Base-by-base conservation (phyloP, 2,888 invertebrate species). In the Hyles lineata region DNA sequence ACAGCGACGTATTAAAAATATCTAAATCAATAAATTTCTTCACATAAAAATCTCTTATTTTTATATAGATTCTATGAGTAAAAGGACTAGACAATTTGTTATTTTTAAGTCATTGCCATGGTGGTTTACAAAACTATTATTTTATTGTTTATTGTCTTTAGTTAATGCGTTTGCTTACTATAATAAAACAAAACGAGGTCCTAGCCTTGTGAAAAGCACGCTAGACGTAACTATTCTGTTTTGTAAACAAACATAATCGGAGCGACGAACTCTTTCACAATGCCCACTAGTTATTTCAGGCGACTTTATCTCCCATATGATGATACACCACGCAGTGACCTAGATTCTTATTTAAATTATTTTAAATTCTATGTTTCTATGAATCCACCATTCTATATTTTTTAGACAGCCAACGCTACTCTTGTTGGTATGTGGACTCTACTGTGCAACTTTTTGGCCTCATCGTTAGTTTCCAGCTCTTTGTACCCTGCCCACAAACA, bases 241-340 rank as follows among this genome's bases (percentile, higher is more conserved):
- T 50, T 67, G 67, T 67, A 67, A 67, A 67, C 67, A 67, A 50
- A 67, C 67, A 67, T 23, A 63, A 67, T 1, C 43, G 67, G 67
- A 43, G 50, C 67, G 67, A 67, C 67, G 67, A 67, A 67, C 67
- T 67, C 67, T 67, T 67, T 67, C 67, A 67, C 23, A 21, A 67
- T n/a, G 17, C 7, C 17, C 50, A 50, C 67, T 67, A 67, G 67
- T 67, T 50, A 67, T 67, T 67, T 67, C 67, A 67, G 67, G 23
- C 67, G 50, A 67, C 50, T 67, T 67, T 67, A 67, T 67, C 50
- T 67, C 43, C 43, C 0, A n/a, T 62, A 32, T 23, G 67, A 67
- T 62, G 67, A 50, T 63, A 63, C 11, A 15, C 67, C 67, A 23
- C 23, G 50, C 17, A 23, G 50, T 67, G 67, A 67, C 67, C 67